Percentiles rank a stretch among this genome's conserved stretches.
Conservation (phyloP, 2,113 vertebrate species). For the Spermophilus dauricus region DNA sequence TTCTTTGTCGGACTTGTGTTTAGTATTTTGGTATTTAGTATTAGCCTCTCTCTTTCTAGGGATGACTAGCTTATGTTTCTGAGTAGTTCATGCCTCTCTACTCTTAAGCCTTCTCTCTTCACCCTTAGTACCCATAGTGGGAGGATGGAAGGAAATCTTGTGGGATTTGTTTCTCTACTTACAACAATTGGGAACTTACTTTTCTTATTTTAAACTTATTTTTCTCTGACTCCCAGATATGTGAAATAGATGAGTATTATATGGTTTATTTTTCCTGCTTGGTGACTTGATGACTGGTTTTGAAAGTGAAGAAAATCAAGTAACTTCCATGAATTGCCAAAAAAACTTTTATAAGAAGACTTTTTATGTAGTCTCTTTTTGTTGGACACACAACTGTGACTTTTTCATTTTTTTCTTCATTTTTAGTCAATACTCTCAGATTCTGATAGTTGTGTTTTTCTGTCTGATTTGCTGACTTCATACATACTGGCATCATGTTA, state of each 20-base stretch:
- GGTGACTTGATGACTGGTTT: not conserved
- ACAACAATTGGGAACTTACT: not conserved
- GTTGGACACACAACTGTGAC: not conserved
- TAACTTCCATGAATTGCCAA: not conserved
- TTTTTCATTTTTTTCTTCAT: not conserved
- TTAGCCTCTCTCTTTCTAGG: not conserved
- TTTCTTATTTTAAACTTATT: not conserved
- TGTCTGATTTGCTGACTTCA: not conserved
- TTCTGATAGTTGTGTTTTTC: not conserved
- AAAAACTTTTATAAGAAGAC: not conserved
- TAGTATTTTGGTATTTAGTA: not conserved
- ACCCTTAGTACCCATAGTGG: not conserved
- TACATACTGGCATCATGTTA: not conserved
- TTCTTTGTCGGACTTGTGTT: not conserved
- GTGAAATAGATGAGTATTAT: not conserved
- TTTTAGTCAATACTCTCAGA: not conserved
- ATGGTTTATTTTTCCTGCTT: not conserved
- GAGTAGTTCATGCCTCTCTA: not conserved
- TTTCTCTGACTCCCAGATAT: not conserved
- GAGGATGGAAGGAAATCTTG: not conserved
- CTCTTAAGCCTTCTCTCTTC: not conserved
- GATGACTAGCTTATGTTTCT: not conserved
- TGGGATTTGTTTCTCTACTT: not conserved
- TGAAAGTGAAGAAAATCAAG: not conserved
- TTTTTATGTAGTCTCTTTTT: constrained; percentile 35